Evolutionary conservation across 2,797 vertebrate species (phyloP).

Genomic region (Pipistrellus pygmaeus): DNA sequence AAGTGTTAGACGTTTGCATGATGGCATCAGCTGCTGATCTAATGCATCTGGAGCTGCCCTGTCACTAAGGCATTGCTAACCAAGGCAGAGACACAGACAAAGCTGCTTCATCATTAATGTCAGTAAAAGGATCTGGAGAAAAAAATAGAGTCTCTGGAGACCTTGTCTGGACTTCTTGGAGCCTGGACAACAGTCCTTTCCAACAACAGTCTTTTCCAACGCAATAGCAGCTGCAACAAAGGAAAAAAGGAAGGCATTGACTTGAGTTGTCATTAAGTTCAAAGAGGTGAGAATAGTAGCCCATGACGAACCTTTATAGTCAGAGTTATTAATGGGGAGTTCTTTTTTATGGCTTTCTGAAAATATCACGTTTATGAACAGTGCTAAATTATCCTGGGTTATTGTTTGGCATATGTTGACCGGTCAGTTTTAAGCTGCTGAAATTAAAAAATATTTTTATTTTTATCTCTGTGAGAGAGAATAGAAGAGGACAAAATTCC

Average conservation of each 20-base stretch:
- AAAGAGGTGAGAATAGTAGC: conserved; percentile 78
- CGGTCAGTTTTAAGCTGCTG: conserved; percentile 63
- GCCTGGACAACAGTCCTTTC: conserved; percentile 81
- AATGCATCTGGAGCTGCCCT: conserved; percentile 74
- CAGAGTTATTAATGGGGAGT: conserved; percentile 74
- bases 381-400: conserved; percentile 74
- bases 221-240: conserved; percentile 75
- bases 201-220: conserved; percentile 73
- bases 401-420: conserved; percentile 80
- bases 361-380: conserved; percentile 80
- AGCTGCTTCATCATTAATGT: conserved; percentile 74
- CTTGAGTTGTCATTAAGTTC: conserved; percentile 80
- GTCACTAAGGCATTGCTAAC: conserved; percentile 72
- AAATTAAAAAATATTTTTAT: conserved; percentile 73
- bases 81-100: conserved; percentile 76
- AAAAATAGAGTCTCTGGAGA: conserved; percentile 72
- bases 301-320: conserved; percentile 70
- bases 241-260: conserved; percentile 64
- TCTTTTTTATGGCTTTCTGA: conserved; percentile 76
- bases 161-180: conserved; percentile 84
- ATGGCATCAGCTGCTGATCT: conserved; percentile 84
- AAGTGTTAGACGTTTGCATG: conserved; percentile 84
- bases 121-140: conserved; percentile 79
- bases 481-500: conserved; percentile 43
- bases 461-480: not conserved